A percentile compares a stretch with the other conserved stretches of the same genome.
Conservation (phyloP, 2,113 vertebrate genomes). For the Paratilapia polleni region DNA sequence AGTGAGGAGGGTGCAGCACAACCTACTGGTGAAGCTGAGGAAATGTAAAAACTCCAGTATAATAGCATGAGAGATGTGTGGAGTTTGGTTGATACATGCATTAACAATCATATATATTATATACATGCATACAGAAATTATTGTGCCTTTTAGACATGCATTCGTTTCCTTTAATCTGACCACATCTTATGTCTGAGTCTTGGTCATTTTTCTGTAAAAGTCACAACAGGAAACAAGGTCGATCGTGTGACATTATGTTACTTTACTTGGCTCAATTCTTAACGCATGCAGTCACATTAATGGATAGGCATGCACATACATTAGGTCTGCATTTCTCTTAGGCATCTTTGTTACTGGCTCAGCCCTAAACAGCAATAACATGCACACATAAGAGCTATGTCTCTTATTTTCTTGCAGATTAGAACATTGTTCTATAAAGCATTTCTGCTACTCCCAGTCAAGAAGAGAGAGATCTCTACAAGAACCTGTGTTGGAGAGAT, state of each 20-base stretch:
- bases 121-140: background rate
- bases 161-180: background rate
- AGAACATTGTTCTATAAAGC: no score
- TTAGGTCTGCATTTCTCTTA: no score
- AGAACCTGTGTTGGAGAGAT: no score
- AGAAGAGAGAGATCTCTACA: no score
- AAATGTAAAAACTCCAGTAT: background rate
- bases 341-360: background rate
- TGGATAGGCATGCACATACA: no score
- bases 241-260: no score
- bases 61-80: background rate
- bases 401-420: no score
- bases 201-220: background rate
- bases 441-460: no score
- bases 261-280: no score
- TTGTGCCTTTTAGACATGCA: background rate
- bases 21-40: background rate
- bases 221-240: no score
- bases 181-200: background rate
- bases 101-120: background rate
- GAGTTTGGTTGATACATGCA: background rate
- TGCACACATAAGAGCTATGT: background rate
- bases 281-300: no score
- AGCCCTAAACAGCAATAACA: background rate
- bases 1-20: background rate